Evolutionary conservation across 2,888 invertebrate genomes (phyloP), one percentile per base, ranked within the genome.

Genomic region (Steinernema carpocapsae): DNA sequence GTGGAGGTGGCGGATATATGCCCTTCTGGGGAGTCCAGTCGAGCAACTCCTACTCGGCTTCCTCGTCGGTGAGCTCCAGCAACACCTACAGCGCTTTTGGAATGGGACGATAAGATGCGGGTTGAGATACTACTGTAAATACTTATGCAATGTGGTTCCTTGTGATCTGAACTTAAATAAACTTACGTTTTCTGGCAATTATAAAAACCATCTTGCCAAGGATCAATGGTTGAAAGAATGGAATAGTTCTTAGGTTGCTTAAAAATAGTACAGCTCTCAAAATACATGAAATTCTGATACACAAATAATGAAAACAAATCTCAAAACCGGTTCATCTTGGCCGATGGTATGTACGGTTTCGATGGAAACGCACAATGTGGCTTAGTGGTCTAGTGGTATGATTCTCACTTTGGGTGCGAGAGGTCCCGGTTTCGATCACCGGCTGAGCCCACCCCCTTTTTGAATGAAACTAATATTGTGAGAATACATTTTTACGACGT

Each of bases 321-420:
- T n/a, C n/a, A n/a, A n/a, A n/a, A n/a, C n/a, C n/a, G n/a, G n/a
- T n/a, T n/a, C n/a, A n/a, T n/a, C n/a, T n/a, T n/a, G n/a, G n/a
- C n/a, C n/a, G n/a, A n/a, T n/a, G n/a, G n/a, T n/a, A n/a, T n/a
- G n/a, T n/a, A n/a, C n/a, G n/a, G n/a, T n/a, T n/a, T n/a, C n/a
- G n/a, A n/a, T n/a, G n/a, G n/a, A n/a, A n/a, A n/a, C n/a, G n/a
- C n/a, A n/a, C n/a, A n/a, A n/a, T n/a, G 43, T 43, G 76, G 76
- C 76, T 76, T 52, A 79, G 77, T 82, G 82, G 82, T 82, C 82
- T 84, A 82, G 83, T 79, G 82, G 82, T 82, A 82, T 82, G 82
- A 82, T 82, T 83, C 82, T 82, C 82, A 83, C 82, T 82, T 82
- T 80, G 82, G 82, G 82, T 82, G 82, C 83, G 83, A 82, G 82